A percentile compares a stretch with the other conserved stretches of the same genome.
Conservation (phyloP, 2,113 vertebrate species). For the Gadus macrocephalus region DNA sequence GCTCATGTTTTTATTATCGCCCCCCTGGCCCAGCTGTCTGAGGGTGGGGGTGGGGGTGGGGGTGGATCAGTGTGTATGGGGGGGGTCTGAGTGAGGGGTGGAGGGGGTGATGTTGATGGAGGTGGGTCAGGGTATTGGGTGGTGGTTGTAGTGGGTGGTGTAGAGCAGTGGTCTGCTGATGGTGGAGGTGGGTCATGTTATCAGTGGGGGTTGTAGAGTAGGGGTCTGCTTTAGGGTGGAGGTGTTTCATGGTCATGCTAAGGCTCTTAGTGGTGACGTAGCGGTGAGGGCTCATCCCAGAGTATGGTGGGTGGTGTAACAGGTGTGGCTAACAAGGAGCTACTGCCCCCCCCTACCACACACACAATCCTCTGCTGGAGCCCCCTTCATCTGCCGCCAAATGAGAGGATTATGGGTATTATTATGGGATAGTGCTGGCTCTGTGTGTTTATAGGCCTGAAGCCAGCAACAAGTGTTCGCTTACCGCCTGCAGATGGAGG, state of each 20-base stretch:
- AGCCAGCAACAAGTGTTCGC: constrained; percentile 42
- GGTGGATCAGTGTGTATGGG: no score
- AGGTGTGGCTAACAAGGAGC: constrained; percentile 60
- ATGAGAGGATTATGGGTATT: constrained; percentile 44
- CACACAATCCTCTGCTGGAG: no score
- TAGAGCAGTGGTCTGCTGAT: no score
- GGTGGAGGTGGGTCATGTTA: not conserved
- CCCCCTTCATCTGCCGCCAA: constrained; percentile 50
- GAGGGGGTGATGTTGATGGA: no score
- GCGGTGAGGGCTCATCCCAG: constrained; percentile 5
- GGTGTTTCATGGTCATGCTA: not conserved
- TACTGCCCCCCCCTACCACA: constrained; percentile 3
- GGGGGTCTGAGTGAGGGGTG: no score
- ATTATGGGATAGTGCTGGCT: constrained; percentile 5
- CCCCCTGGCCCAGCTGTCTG: no score
- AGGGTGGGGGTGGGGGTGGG: no score
- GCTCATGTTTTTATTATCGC: no score
- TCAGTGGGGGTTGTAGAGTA: constrained; percentile 9
- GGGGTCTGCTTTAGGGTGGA: no score
- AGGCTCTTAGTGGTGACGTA: no score
- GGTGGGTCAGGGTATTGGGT: no score
- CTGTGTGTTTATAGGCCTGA: not conserved
- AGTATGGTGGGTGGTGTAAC: constrained; percentile 36
- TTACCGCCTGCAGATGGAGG: constrained; percentile 51
- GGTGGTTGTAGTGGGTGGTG: no score